Percentiles rank a stretch among this genome's conserved stretches.
phyloP scores from a whole-genome alignment of 2,797 vertebrate genomes.

The Mormyrops attenuatus region DNA sequence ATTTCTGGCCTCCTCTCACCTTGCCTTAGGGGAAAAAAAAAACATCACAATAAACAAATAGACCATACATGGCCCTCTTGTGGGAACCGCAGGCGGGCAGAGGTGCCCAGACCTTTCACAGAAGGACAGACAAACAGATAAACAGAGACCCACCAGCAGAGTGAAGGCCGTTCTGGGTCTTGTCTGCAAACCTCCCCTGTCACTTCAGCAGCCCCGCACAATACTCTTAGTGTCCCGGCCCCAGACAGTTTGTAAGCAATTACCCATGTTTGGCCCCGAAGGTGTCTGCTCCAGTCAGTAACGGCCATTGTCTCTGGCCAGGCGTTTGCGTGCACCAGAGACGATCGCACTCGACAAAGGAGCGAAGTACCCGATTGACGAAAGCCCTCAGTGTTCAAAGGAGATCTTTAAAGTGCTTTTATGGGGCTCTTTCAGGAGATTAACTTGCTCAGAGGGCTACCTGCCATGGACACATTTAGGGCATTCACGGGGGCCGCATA shows the following conservation, averaged over 20 bases:
- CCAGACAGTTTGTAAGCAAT: slow-evolving; percentile 78
- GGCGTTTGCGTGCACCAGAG: slow-evolving; percentile 60
- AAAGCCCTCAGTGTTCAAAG: slow-evolving; percentile 61
- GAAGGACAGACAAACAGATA: neutral
- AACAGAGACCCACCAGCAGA: slow-evolving; percentile 8
- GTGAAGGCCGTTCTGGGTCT: slow-evolving; percentile 59
- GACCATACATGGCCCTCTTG: neutral
- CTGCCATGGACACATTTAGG: slow-evolving; percentile 69
- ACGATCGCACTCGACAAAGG: slow-evolving; percentile 51
- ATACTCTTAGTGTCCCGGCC: slow-evolving; percentile 64
- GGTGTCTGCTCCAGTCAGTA: slow-evolving; percentile 70
- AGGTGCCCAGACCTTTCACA: neutral
- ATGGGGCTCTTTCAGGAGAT: slow-evolving; percentile 71
- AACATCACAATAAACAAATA: neutral
- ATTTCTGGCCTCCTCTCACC: neutral
- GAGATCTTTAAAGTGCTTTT: slow-evolving; percentile 74
- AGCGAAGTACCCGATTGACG: slow-evolving; percentile 70
- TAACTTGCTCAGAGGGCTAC: slow-evolving; percentile 77
- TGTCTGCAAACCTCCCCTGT: slow-evolving; percentile 29
- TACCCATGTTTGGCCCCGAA: slow-evolving; percentile 69
- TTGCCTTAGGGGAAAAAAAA: neutral
- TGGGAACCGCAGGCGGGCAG: neutral
- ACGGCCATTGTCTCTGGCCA: slow-evolving; percentile 62
- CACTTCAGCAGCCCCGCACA: slow-evolving; percentile 52
- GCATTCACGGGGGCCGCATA: slow-evolving; percentile 65